These are phyloP conservation scores for Sebastes diploproa DNA, from an alignment of 2,797 vertebrate genomes.

Conservation along the genomic window DNA sequence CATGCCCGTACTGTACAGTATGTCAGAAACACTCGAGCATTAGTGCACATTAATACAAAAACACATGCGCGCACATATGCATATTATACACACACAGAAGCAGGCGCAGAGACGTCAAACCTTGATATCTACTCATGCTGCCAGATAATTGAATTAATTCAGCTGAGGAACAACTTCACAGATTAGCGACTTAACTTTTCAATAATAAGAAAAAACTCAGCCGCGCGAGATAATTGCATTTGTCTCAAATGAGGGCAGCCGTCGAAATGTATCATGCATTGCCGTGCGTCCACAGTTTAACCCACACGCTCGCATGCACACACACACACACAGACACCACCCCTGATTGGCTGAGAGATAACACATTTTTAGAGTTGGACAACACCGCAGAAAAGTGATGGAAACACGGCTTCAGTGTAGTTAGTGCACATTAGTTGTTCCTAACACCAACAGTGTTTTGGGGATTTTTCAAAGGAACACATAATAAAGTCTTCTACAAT, in stretches of 20 bases:
- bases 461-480: neutral
- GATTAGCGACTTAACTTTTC: slow-evolving; percentile 81
- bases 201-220: slow-evolving; percentile 78
- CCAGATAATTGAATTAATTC: slow-evolving; percentile 81
- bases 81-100: slow-evolving; percentile 34
- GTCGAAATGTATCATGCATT: slow-evolving; percentile 71
- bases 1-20: slow-evolving; percentile 15
- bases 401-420: neutral
- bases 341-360: slow-evolving; percentile 20
- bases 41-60: slow-evolving; percentile 40
- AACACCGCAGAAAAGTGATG: neutral
- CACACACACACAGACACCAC: slow-evolving; percentile 9
- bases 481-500: neutral
- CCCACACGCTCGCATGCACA: slow-evolving; percentile 26
- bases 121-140: slow-evolving; percentile 68
- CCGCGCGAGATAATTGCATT: slow-evolving; percentile 77
- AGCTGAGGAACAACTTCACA: slow-evolving; percentile 76
- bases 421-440: neutral
- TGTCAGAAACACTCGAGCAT: slow-evolving; percentile 29
- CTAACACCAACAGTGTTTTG: neutral
- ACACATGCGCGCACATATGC: slow-evolving; percentile 43
- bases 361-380: slow-evolving; percentile 27
- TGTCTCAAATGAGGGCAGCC: slow-evolving; percentile 79
- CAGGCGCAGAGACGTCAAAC: slow-evolving; percentile 48
- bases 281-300: slow-evolving; percentile 55